Base-by-base conservation (phyloP, 2,113 vertebrate species). In the Rhinopithecus roxellana region DNA sequence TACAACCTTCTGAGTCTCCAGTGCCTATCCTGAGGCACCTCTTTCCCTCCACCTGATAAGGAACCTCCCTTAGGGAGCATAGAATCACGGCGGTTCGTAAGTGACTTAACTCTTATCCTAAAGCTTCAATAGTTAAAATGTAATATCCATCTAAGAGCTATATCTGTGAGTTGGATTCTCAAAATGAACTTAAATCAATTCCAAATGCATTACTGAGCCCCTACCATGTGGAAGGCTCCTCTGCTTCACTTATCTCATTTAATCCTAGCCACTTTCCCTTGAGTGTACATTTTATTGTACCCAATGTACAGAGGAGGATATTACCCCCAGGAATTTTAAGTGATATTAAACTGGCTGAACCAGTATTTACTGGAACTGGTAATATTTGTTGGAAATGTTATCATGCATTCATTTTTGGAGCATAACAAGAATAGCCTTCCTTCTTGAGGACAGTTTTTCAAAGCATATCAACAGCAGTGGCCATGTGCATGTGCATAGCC, bases 201-300 rank as follows among this genome's bases (percentile, higher is more conserved):
- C 82, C 35, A 38, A 75, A 45, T n/a, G n/a, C 14, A 7, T 8
- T 6, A 0, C 64, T 40, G 8, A 75, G 23, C 23, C 27, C 16
- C 32, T 14, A 23, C 38, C 11, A 7, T 3, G 5, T 11, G 20
- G 5, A 12, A 40, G 10, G 0, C 3, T 12, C 9, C 9, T 57
- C 55, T 30, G 10, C 32, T 30, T 74, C 25, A 6, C 7, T 30
- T 4, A 9, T 22, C 43, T 61, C n/a, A 32, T 4, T 32, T 43
- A 52, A 80, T 4, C 59, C 72, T 67, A 32, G 27, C 57, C 17
- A 43, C 32, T 14, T 2, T 25, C 57, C 45, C 23, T 77, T 50
- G 17, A 87, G 30, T 2, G 1, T 50, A 45, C 13, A 18, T 55
- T 32, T 84, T 38, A 4, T 45, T 23, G 35, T 52, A 43, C 35